Percentiles rank a stretch among this genome's conserved stretches.
phyloP scores from a whole-genome alignment of 2,797 vertebrate genomes.

The Pantherophis alleghaniensis region DNA sequence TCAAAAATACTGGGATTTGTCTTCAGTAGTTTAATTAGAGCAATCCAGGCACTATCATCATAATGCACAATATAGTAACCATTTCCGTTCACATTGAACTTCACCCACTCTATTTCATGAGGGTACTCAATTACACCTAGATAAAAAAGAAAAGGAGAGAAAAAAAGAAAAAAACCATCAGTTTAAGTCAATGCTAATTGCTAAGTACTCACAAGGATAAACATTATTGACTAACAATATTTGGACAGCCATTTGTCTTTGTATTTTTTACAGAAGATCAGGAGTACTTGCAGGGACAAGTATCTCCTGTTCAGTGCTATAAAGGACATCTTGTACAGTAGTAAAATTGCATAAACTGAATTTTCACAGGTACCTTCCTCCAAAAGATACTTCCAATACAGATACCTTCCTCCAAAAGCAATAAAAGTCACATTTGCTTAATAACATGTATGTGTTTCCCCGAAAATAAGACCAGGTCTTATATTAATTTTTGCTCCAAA shows the following conservation, averaged over 20 bases:
- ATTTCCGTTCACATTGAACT: constrained; percentile 86
- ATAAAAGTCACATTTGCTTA: neutral
- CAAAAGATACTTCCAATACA: too few species aligned
- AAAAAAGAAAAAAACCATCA: constrained; percentile 14
- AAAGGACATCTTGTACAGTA: neutral
- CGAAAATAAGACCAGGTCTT: too few species aligned
- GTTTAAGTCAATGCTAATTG: neutral
- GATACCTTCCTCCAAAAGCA: neutral
- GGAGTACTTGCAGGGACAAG: neutral
- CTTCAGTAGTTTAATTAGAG: constrained; percentile 75
- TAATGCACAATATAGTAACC: constrained; percentile 95
- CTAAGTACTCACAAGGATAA: neutral
- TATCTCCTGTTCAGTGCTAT: neutral
- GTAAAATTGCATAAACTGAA: neutral
- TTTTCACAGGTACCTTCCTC: neutral
- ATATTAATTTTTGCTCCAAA: too few species aligned
- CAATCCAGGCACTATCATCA: constrained; percentile 76
- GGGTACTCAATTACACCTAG: constrained; percentile 79
- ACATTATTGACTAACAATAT: neutral
- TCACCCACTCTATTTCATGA: constrained; percentile 85
- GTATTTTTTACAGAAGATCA: neutral
- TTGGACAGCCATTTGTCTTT: neutral
- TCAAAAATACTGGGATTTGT: constrained; percentile 73
- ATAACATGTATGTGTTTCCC: neutral
- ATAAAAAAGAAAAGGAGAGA: constrained; percentile 21